Evolutionary conservation across 2,797 vertebrate genomes (phyloP).

Genomic region (Anguilla marmorata): DNA sequence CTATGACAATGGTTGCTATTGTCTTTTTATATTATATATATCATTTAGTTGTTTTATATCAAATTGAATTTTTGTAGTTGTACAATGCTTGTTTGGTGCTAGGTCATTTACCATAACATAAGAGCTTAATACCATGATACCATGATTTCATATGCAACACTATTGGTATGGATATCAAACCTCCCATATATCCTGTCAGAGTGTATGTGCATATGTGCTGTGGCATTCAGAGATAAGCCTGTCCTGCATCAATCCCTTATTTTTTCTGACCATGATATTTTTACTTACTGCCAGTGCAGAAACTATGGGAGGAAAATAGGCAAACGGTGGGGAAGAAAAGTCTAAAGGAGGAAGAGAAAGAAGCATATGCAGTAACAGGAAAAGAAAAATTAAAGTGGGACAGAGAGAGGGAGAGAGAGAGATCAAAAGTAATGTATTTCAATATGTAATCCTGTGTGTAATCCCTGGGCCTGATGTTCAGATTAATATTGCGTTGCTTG

Average conservation of each 20-base stretch:
- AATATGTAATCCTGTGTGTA: slow-evolving; percentile 76
- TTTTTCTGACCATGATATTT: neutral
- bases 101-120: neutral
- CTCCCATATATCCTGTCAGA: neutral
- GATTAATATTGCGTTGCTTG: slow-evolving; percentile 71
- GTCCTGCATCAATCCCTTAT: neutral
- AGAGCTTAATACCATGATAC: no score
- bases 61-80: neutral
- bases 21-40: neutral
- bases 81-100: neutral
- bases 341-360: slow-evolving; percentile 31
- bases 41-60: neutral
- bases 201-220: neutral
- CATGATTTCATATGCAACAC: neutral
- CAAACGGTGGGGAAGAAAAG: slow-evolving; percentile 49
- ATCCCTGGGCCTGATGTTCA: slow-evolving; percentile 75
- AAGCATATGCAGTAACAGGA: neutral
- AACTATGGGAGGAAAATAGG: slow-evolving; percentile 45
- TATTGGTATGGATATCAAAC: neutral
- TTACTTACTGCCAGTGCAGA: slow-evolving; percentile 32
- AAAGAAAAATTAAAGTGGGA: neutral
- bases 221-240: neutral
- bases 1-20: slow-evolving; percentile 38
- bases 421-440: slow-evolving; percentile 64
- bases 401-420: slow-evolving; percentile 14